phyloP scores from a whole-genome alignment of 2,888 invertebrate genomes.

The Volucella zonaria region DNA sequence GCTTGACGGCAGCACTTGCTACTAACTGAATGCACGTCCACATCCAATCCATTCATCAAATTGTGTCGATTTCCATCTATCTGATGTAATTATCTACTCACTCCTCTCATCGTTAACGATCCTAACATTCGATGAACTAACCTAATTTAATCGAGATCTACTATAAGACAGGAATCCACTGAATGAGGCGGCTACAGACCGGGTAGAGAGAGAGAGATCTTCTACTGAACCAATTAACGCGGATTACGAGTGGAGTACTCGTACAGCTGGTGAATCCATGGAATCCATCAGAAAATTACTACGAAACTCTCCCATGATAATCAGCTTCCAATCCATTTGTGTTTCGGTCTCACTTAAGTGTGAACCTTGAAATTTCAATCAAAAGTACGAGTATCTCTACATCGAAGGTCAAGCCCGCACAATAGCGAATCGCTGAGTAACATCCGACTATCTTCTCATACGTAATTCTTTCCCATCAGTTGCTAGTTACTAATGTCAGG shows the following conservation, averaged over 20 bases:
- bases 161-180: slow-evolving; percentile 12
- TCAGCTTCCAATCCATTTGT: not conserved
- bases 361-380: slow-evolving; percentile 46
- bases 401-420: slow-evolving; percentile 38
- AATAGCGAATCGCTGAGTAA: not conserved
- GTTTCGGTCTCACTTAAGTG: not conserved
- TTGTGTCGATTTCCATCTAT: not conserved
- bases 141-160: slow-evolving; percentile 16
- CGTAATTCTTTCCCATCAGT: not conserved
- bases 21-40: not conserved
- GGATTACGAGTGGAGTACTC: not conserved
- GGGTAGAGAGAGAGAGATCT: no score
- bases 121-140: not conserved
- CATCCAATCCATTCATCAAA: not conserved
- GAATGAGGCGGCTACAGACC: not conserved
- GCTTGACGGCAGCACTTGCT: slow-evolving; percentile 1
- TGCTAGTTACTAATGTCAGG: slow-evolving; percentile 24
- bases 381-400: slow-evolving; percentile 38
- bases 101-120: not conserved
- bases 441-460: slow-evolving; percentile 10
- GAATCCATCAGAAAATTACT: slow-evolving; percentile 5
- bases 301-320: not conserved
- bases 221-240: no score
- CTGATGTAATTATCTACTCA: slow-evolving; percentile 10
- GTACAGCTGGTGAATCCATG: not conserved